A percentile compares a stretch with the other conserved stretches of the same genome.
These are phyloP conservation scores for Notocelia uddmanniana DNA, from an alignment of 2,888 invertebrate species.

Conservation along the genomic window DNA sequence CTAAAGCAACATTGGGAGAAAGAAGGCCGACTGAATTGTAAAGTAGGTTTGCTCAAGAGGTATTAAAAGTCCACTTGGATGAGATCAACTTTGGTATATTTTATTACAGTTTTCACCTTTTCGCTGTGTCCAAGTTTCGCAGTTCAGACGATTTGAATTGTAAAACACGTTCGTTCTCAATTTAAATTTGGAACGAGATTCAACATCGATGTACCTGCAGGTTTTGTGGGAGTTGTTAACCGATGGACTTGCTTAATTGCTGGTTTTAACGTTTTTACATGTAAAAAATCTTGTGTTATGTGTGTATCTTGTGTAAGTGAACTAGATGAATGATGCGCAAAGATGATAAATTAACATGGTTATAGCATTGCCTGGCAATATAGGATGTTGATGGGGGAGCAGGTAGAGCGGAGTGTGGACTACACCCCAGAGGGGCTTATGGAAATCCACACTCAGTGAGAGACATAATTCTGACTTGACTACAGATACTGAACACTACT, in stretches of 20 bases:
- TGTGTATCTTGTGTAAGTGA: too few species aligned
- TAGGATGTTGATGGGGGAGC: too few species aligned
- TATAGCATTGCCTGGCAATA: too few species aligned
- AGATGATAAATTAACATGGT: too few species aligned
- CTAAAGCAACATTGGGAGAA: slow-evolving; percentile 38
- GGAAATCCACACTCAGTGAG: too few species aligned
- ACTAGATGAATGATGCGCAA: neutral
- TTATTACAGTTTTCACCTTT: slow-evolving; percentile 52
- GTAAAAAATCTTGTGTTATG: too few species aligned
- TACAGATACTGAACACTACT: too few species aligned
- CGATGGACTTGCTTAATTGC: slow-evolving; percentile 28
- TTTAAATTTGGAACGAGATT: slow-evolving; percentile 51
- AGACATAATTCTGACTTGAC: too few species aligned
- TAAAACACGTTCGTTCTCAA: slow-evolving; percentile 49
- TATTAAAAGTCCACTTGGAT: slow-evolving; percentile 51
- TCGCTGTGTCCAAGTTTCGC: slow-evolving; percentile 50
- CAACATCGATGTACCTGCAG: slow-evolving; percentile 42
- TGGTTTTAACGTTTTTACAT: neutral
- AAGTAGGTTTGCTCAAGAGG: slow-evolving; percentile 50
- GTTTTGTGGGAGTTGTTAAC: slow-evolving; percentile 36
- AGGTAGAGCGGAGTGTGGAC: too few species aligned
- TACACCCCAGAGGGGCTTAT: too few species aligned
- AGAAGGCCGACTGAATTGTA: slow-evolving; percentile 43
- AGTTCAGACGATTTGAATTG: slow-evolving; percentile 49
- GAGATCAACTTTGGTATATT: slow-evolving; percentile 51